Conservation (phyloP, 2,888 invertebrate species). For the Agonopterix arenella region DNA sequence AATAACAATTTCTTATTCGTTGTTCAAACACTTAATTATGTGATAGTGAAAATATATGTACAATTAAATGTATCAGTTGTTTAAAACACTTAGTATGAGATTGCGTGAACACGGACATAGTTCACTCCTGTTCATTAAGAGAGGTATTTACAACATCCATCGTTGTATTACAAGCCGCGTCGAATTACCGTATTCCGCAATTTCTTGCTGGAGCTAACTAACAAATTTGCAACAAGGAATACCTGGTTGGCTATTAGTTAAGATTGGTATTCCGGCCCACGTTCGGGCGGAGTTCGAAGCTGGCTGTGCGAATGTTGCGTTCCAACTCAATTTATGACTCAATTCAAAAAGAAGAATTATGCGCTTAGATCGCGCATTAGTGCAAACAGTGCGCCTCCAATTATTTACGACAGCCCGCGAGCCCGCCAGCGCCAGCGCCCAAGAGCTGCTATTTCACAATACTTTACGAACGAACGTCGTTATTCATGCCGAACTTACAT, state of each 20-base stretch:
- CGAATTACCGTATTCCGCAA: conserved; percentile 35
- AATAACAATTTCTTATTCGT: too few species aligned
- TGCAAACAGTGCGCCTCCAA: conserved; percentile 59
- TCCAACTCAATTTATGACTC: conserved; percentile 52
- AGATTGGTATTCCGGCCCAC: conserved; percentile 33
- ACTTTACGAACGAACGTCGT: conserved; percentile 39
- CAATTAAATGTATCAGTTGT: too few species aligned
- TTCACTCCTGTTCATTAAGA: conserved; percentile 22
- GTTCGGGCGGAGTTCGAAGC: conserved; percentile 14
- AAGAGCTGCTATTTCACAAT: conserved; percentile 36
- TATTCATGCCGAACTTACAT: conserved; percentile 35
- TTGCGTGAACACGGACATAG: too few species aligned
- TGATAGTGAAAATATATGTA: too few species aligned
- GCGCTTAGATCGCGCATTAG: conserved; percentile 56
- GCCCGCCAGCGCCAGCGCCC: conserved; percentile 29
- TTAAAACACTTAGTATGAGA: too few species aligned
- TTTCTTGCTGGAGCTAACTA: conserved; percentile 14
- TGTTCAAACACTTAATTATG: too few species aligned
- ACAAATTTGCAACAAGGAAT: neutral
- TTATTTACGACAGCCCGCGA: conserved; percentile 52
- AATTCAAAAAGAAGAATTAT: conserved; percentile 51
- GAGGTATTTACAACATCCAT: conserved; percentile 25
- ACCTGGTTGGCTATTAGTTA: conserved; percentile 17
- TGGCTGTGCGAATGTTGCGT: conserved; percentile 17
- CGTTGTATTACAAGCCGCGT: conserved; percentile 16